These are phyloP conservation scores for rat (Rattus norvegicus) DNA, from an alignment of 2,113 vertebrate species.

Conservation along the genomic window GRCr8 NC_086032.1:20856001-20856500, in stretches of 20 bases:
- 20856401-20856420: background rate
- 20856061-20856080: background rate
- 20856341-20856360: too few species aligned
- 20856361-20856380: background rate
- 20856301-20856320: too few species aligned
- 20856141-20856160: background rate
- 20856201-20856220: background rate
- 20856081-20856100: background rate
- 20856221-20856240: background rate
- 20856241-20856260: background rate
- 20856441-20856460: background rate
- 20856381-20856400: background rate
- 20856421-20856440: background rate
- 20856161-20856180: background rate
- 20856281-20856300: background rate
- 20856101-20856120: background rate
- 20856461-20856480: background rate
- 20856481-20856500: background rate
- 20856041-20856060: background rate
- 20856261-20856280: background rate
- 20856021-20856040: background rate
- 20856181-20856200: background rate
- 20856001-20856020: background rate
- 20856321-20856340: too few species aligned
- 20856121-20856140: background rate